A percentile compares a stretch with the other conserved stretches of the same genome.
Evolutionary conservation across 35 echinoderm and acorn worm species (phyloP).

Genomic region (Heliocidaris erythrogramma): DNA sequence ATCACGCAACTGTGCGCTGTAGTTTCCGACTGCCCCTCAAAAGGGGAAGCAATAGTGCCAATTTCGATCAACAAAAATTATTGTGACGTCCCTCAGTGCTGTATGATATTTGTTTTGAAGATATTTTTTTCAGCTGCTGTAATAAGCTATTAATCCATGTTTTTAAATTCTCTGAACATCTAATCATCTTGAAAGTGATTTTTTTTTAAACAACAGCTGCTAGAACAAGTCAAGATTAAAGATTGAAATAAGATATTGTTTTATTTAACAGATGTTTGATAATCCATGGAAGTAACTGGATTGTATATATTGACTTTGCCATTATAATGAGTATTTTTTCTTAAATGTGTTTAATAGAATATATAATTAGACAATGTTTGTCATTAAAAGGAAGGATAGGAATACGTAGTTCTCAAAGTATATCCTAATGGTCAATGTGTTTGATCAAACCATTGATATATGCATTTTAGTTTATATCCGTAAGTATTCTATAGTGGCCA

Average conservation of each 20-base stretch:
- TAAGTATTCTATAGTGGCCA: too few species aligned
- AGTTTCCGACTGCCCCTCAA: background rate
- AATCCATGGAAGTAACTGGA: background rate
- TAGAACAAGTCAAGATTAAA: background rate
- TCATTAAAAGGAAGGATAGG: background rate
- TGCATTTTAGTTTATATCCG: too few species aligned
- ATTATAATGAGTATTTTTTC: background rate
- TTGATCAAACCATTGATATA: too few species aligned
- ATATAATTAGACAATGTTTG: background rate
- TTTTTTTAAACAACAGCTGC: background rate
- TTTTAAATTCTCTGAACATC: background rate
- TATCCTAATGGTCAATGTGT: too few species aligned
- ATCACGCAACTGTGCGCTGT: background rate
- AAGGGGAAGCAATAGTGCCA: background rate
- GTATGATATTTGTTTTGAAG: background rate
- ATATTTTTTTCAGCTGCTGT: background rate
- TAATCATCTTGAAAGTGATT: background rate
- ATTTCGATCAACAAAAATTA: background rate
- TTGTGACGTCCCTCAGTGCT: background rate
- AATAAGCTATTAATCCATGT: background rate
- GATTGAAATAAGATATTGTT: background rate
- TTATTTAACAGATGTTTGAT: background rate
- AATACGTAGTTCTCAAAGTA: background rate
- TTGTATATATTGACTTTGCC: background rate
- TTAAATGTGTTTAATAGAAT: background rate